Conservation (phyloP, 2,113 vertebrate species). For the Cyphomyrus plagiostoma region DNA sequence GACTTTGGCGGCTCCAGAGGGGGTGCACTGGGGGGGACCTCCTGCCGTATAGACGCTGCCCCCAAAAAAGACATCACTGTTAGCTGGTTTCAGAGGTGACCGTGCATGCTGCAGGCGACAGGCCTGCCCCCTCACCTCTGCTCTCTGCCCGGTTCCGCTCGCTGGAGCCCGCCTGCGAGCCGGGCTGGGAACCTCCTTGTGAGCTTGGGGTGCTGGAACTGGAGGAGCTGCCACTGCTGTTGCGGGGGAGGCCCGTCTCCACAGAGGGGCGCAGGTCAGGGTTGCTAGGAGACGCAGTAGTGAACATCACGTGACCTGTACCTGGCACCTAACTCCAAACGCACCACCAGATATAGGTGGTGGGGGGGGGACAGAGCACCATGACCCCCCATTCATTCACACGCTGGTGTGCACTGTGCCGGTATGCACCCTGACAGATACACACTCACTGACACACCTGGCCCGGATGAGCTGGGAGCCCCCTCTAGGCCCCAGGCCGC, state of each 20-base stretch:
- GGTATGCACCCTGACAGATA: not conserved
- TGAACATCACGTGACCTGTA: not conserved
- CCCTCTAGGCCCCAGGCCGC: constrained; percentile 74
- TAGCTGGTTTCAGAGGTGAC: not conserved
- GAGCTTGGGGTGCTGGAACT: constrained; percentile 95
- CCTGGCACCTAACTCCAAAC: not conserved
- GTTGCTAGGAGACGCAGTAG: constrained; percentile 64
- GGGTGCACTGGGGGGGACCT: not conserved
- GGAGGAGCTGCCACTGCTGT: constrained; percentile 93
- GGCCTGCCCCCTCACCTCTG: constrained; percentile 57
- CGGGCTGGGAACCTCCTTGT: constrained; percentile 86
- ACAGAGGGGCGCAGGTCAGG: constrained; percentile 84
- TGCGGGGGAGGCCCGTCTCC: constrained; percentile 83
- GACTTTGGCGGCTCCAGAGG: constrained; percentile 71
- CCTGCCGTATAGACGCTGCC: not conserved
- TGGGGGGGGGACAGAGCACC: not conserved
- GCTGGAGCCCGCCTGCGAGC: constrained; percentile 87
- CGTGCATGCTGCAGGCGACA: not conserved
- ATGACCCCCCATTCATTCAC: not conserved
- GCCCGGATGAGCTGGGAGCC: constrained; percentile 88
- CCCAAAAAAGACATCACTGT: not conserved
- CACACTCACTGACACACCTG: constrained; percentile 61
- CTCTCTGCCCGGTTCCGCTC: constrained; percentile 70
- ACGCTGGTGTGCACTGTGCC: not conserved
- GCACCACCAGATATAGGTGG: not conserved